Conservation (phyloP, 2,113 vertebrate genomes). For the Gadus macrocephalus region DNA sequence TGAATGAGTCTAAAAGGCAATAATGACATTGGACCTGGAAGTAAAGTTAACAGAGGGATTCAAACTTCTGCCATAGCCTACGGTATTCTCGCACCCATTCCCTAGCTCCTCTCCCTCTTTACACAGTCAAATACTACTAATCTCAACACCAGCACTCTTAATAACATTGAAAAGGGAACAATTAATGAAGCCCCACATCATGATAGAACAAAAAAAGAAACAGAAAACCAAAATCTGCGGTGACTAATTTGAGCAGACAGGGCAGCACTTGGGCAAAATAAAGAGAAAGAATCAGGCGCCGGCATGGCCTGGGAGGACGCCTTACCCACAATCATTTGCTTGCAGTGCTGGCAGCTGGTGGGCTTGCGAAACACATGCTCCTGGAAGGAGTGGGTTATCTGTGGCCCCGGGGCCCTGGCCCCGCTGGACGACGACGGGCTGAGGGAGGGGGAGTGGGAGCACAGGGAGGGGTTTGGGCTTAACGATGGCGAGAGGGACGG, state of each 20-base stretch:
- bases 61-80: no score
- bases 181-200: background rate
- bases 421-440: conserved; percentile 62
- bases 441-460: conserved; percentile 69
- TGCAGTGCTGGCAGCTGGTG: conserved; percentile 86
- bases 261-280: background rate
- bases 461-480: conserved; percentile 65
- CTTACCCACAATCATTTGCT: conserved; percentile 86
- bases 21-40: no score
- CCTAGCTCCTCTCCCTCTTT: no score
- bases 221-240: no score
- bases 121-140: no score
- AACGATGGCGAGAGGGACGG: conserved; percentile 61
- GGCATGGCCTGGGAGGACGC: background rate
- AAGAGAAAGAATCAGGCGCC: background rate
- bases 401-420: conserved; percentile 58
- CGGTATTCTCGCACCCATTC: no score
- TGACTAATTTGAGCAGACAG: background rate
- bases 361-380: conserved; percentile 87
- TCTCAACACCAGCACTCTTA: no score
- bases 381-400: conserved; percentile 82
- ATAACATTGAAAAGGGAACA: no score
- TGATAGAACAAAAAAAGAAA: background rate
- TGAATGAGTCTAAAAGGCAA: no score
- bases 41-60: no score